A percentile compares a stretch with the other conserved stretches of the same genome.
phyloP scores from a whole-genome alignment of 2,113 vertebrate genomes.

The Numenius arquata region DNA sequence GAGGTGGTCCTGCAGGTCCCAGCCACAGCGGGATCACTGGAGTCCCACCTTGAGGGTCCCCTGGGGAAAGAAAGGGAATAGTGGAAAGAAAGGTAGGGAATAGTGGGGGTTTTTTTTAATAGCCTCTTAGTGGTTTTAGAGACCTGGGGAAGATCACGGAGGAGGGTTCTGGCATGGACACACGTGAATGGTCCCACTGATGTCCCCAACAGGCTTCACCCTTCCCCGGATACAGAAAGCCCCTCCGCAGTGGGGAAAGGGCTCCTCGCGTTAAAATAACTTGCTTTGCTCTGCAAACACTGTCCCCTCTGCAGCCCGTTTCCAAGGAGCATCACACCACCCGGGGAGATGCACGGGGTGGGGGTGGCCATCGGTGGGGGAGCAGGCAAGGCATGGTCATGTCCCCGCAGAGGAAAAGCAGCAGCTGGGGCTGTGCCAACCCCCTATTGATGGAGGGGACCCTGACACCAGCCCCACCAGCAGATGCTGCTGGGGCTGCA shows the following conservation, averaged over 20 bases:
- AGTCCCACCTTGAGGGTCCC: rapidly evolving
- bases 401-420: not conserved
- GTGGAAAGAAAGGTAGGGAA: too few species aligned
- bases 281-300: not conserved
- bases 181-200: rapidly evolving
- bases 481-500: not conserved
- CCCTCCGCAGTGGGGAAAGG: not conserved
- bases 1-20: not conserved
- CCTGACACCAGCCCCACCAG: rapidly evolving
- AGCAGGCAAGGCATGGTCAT: not conserved
- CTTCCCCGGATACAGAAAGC: not conserved
- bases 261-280: rapidly evolving
- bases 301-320: not conserved
- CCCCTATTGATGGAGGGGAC: not conserved
- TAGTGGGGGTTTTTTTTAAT: too few species aligned
- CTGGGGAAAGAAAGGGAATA: not conserved
- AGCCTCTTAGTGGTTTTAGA: not conserved
- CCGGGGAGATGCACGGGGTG: rapidly evolving
- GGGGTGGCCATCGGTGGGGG: not conserved
- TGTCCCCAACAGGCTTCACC: not conserved
- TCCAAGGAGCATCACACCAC: not conserved
- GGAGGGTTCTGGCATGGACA: not conserved
- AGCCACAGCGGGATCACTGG: rapidly evolving
- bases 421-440: not conserved
- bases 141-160: not conserved